phyloP scores from a whole-genome alignment of 1,140 invertebrate genomes.

The Trypoxylus dichotomus region DNA sequence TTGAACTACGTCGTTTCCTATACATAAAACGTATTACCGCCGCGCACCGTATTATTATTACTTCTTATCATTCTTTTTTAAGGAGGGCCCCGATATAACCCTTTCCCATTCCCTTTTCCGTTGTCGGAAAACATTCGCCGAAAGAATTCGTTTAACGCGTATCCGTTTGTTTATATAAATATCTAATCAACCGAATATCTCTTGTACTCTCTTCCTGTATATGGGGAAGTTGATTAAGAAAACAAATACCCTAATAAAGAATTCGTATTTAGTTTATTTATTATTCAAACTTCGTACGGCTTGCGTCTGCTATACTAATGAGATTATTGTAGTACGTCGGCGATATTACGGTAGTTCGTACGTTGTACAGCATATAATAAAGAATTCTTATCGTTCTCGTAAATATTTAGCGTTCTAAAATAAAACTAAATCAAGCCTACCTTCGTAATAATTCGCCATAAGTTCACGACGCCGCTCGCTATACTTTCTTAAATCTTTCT shows the following conservation, averaged over 20 bases:
- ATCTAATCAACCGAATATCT: neutral
- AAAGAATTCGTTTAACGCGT: neutral
- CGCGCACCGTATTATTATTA: neutral
- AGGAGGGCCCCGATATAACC: neutral
- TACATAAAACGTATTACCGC: neutral
- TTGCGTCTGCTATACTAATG: too few relatives aligned
- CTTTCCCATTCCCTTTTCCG: too few relatives aligned
- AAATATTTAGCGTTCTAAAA: too few relatives aligned
- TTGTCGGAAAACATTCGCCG: too few relatives aligned
- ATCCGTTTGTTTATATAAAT: neutral
- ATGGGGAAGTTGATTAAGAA: conserved; percentile 2
- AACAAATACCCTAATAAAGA: neutral
- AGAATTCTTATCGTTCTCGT: neutral
- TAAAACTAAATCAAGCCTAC: too few relatives aligned
- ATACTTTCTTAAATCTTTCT: conserved; percentile 7
- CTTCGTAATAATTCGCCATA: neutral
- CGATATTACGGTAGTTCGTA: neutral
- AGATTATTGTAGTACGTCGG: too few relatives aligned
- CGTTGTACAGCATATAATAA: neutral
- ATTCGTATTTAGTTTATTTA: too few relatives aligned
- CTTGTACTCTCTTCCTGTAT: neutral
- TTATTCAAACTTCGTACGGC: too few relatives aligned
- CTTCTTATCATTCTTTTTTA: neutral
- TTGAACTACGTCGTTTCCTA: neutral
- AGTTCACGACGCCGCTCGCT: neutral